These are phyloP conservation scores for Scartelaos histophorus DNA, from an alignment of 2,113 vertebrate genomes.

Conservation along the genomic window DNA sequence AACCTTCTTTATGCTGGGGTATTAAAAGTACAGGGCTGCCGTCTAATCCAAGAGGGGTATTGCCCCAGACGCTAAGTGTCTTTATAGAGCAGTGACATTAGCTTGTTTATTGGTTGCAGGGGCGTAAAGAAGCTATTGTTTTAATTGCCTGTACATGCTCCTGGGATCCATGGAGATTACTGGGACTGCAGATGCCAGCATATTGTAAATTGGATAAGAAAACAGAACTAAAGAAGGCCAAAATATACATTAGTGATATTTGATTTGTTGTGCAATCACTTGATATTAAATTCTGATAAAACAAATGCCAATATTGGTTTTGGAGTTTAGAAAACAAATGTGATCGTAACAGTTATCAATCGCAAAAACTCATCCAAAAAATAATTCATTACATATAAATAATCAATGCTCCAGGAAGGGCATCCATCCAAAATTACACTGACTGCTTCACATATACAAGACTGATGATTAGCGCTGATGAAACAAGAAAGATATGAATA, in stretches of 20 bases:
- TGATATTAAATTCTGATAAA: conserved; percentile 49
- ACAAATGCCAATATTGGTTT: conserved; percentile 23
- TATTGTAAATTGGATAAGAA: conserved; percentile 72
- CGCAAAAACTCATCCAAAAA: neutral
- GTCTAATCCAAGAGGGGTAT: conserved; percentile 76
- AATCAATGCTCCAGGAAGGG: neutral
- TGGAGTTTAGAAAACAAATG: neutral
- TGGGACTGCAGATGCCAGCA: conserved; percentile 77
- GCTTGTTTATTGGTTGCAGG: conserved; percentile 82
- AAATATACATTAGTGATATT: conserved; percentile 71
- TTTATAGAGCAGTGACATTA: conserved; percentile 79
- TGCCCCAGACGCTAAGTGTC: conserved; percentile 75
- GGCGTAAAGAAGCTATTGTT: conserved; percentile 79
- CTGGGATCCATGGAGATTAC: conserved; percentile 77
- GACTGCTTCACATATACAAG: neutral
- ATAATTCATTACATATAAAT: neutral
- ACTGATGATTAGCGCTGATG: neutral
- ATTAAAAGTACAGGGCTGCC: conserved; percentile 70
- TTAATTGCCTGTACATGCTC: conserved; percentile 82
- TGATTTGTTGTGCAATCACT: conserved; percentile 64
- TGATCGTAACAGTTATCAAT: neutral
- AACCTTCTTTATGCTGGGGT: conserved; percentile 72
- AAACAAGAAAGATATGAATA: neutral
- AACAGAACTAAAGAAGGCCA: conserved; percentile 62
- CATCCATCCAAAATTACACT: neutral